These are phyloP conservation scores for Thalassophryne amazonica DNA, from an alignment of 2,797 vertebrate species.

Conservation along the genomic window DNA sequence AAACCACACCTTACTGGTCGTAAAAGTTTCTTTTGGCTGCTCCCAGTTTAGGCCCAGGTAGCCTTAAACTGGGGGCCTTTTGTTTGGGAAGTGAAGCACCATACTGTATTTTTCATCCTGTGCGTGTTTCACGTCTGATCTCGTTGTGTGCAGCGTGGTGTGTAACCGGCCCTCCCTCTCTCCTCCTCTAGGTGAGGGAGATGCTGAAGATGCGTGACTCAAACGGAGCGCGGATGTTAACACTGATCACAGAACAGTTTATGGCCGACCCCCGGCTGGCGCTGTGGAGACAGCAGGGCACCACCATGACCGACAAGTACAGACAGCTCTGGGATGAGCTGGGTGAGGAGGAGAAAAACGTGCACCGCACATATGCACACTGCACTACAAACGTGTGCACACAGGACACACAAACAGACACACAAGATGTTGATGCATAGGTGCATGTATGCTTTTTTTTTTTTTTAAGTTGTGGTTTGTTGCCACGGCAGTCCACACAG, in stretches of 20 bases:
- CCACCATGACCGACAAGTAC: conserved; percentile 98
- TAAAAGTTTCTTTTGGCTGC: too few relatives aligned
- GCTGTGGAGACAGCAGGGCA: conserved; percentile 98
- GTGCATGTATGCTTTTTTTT: conserved; percentile 8
- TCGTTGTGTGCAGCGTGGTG: conserved; percentile 1
- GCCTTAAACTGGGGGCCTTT: too few relatives aligned
- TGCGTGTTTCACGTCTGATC: too few relatives aligned
- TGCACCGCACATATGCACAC: neutral
- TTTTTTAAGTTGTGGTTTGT: conserved; percentile 37
- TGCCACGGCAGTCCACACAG: conserved; percentile 21
- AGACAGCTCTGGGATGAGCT: conserved; percentile 99
- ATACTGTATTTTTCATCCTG: too few relatives aligned
- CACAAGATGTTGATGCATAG: conserved; percentile 37
- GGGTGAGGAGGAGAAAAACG: conserved; percentile 78
- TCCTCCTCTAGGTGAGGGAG: conserved; percentile 88
- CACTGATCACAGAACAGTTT: conserved; percentile 98
- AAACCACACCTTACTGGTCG: too few relatives aligned
- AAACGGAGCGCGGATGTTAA: conserved; percentile 97
- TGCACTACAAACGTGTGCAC: conserved; percentile 3
- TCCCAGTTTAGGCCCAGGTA: too few relatives aligned
- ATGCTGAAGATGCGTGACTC: conserved; percentile 99
- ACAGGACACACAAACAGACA: neutral
- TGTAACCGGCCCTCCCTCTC: conserved; percentile 5
- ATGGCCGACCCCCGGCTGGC: conserved; percentile 96
- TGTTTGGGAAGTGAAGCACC: too few relatives aligned